Evolutionary conservation across 2,888 invertebrate species (phyloP).

Genomic region (Phalera bucephala): DNA sequence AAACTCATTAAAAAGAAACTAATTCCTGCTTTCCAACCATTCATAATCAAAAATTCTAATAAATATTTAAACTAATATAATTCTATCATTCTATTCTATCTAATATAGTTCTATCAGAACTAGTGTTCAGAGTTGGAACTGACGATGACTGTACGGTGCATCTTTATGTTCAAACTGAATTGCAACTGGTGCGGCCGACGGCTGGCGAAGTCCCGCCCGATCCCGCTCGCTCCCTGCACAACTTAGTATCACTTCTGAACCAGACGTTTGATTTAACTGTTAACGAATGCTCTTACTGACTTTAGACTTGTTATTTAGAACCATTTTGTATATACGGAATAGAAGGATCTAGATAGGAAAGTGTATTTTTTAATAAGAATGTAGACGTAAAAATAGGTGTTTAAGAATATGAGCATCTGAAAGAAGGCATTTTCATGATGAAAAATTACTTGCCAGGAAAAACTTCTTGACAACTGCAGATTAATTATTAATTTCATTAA

Average conservation of each 20-base stretch:
- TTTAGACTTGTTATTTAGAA: neutral
- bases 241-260: slow-evolving; percentile 42
- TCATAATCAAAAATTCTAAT: no score
- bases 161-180: slow-evolving; percentile 35
- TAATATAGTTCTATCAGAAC: no score
- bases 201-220: slow-evolving; percentile 36
- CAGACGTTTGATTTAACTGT: slow-evolving; percentile 41
- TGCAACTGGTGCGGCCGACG: slow-evolving; percentile 40
- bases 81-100: no score
- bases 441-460: no score
- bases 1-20: no score
- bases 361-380: slow-evolving; percentile 14
- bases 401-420: slow-evolving; percentile 32
- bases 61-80: no score
- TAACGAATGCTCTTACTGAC: slow-evolving; percentile 26
- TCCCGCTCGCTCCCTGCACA: no score
- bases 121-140: slow-evolving; percentile 18
- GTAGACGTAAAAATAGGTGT: slow-evolving; percentile 16
- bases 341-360: slow-evolving; percentile 5
- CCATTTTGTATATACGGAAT: neutral
- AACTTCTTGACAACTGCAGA: no score
- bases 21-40: no score
- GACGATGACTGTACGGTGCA: slow-evolving; percentile 27
- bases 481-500: no score
- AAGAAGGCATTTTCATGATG: no score